phyloP scores from a whole-genome alignment of 2,888 invertebrate genomes.

The Caenorhabditis doughertyi region DNA sequence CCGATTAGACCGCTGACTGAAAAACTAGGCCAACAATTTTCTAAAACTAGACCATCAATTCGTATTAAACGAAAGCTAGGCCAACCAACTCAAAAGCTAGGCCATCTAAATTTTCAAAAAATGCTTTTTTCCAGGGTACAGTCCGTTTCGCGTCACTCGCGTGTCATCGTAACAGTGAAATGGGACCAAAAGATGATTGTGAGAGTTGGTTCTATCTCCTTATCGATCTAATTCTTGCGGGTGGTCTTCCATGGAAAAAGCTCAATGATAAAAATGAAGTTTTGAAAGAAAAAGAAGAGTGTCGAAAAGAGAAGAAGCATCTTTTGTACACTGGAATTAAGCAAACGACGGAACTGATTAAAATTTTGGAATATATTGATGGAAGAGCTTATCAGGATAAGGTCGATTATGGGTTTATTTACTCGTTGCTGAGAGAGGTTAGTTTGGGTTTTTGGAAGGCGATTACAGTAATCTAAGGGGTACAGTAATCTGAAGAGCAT shows the following conservation, averaged over 20 bases:
- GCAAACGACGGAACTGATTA: constrained; percentile 66
- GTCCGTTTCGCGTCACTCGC: constrained; percentile 77
- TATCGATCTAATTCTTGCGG: constrained; percentile 71
- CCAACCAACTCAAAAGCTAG: too few relatives aligned
- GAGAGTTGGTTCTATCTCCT: constrained; percentile 81
- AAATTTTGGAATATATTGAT: constrained; percentile 75
- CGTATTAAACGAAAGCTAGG: too few relatives aligned
- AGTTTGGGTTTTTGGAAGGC: too few relatives aligned
- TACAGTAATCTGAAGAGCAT: too few relatives aligned
- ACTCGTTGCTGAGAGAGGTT: constrained; percentile 59
- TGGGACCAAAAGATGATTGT: constrained; percentile 78
- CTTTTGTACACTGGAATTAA: constrained; percentile 56
- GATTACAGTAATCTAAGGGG: too few relatives aligned
- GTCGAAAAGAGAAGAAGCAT: constrained; percentile 62
- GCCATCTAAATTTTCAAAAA: too few relatives aligned
- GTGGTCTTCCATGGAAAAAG: constrained; percentile 77
- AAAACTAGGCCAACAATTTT: too few relatives aligned
- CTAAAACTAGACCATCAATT: too few relatives aligned
- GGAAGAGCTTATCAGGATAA: constrained; percentile 70
- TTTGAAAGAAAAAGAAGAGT: constrained; percentile 68
- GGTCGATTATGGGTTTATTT: constrained; percentile 74
- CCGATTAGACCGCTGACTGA: too few relatives aligned
- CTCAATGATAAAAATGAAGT: constrained; percentile 71
- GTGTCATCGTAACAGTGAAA: constrained; percentile 74
- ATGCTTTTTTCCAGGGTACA: constrained; percentile 74